phyloP scores from a whole-genome alignment of 2,888 invertebrate species.

The Orthonychiurus folsomi region DNA sequence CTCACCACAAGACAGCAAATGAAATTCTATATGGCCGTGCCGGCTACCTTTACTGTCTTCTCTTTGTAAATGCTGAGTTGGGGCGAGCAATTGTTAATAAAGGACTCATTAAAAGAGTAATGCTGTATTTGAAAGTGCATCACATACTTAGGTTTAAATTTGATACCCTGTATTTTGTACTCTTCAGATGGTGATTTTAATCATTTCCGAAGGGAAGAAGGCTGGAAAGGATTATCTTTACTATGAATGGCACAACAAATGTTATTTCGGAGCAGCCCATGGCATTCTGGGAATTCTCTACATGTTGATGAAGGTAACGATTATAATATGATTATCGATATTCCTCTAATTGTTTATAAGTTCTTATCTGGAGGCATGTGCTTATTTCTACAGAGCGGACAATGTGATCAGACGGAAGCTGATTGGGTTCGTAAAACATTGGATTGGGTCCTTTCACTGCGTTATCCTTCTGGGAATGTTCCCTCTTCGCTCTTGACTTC shows the following conservation, averaged over 20 bases:
- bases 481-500: slow-evolving; percentile 59
- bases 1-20: slow-evolving; percentile 49
- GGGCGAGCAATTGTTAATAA: slow-evolving; percentile 50
- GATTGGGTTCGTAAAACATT: slow-evolving; percentile 55
- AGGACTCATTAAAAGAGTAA: slow-evolving; percentile 54
- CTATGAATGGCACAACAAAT: slow-evolving; percentile 78
- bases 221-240: slow-evolving; percentile 57
- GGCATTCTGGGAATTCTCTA: slow-evolving; percentile 78
- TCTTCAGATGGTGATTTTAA: slow-evolving; percentile 54
- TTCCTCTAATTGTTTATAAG: too few species aligned
- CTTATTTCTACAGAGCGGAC: neutral
- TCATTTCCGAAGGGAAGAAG: slow-evolving; percentile 56
- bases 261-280: slow-evolving; percentile 83
- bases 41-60: slow-evolving; percentile 69
- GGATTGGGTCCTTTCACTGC: slow-evolving; percentile 51
- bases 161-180: too few species aligned
- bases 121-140: neutral
- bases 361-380: too few species aligned
- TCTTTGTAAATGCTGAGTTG: slow-evolving; percentile 58
- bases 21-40: slow-evolving; percentile 76
- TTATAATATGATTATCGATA: too few species aligned
- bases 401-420: neutral
- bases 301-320: slow-evolving; percentile 62
- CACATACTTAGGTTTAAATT: too few species aligned
- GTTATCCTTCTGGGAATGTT: slow-evolving; percentile 56